Base-by-base conservation (phyloP, 2,113 vertebrate genomes). In the Nesogale talazaci region DNA sequence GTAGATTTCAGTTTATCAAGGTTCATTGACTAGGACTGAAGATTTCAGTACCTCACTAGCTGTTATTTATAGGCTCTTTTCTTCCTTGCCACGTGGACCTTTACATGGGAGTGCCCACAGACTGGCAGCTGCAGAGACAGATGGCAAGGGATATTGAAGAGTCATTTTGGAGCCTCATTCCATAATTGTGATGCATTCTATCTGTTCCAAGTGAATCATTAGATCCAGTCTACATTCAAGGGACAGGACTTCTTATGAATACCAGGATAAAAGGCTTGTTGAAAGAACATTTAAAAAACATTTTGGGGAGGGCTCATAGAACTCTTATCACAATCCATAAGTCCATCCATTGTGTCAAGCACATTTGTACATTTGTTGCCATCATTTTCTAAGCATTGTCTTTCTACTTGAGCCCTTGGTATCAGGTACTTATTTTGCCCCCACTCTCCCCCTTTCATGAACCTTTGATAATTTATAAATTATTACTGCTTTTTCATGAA, bases 1-100 rank as follows among this genome's bases (percentile, higher is more conserved):
- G 23, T 91, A 86, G 38, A 38, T 83, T 83, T 95, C 63, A 61
- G 6, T 16, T 94, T 86, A n/a, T 91, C 69, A 85, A 52, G 67
- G 59, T 38, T 40, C 27, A 65, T 29, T 10, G 59, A 36, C 56
- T 52, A 81, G 22, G 12, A 72, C 2, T 12, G 69, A 88, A 72
- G 6, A 57, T 38, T 22, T 72, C 56, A 29, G 22, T 46, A 27
- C 25, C 34, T 86, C 40, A 56, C 42, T 86, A 56, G 78, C 70
- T 89, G 0, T 63, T 78, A 29, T n/a, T 4, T 46, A 25, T 34
- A 88, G 31, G 67, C 20, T 72, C 81, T 76, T 40, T 29, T 85
- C 29, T 77, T 83, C 23, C 38, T 89, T 90, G 61, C 19, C n/a
- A 74, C 36, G 38, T 86, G 42, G 31, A 0, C 22, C 29, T 83